Conservation (phyloP, 2,113 vertebrate species). For the Tychaedon coryphoeus region DNA sequence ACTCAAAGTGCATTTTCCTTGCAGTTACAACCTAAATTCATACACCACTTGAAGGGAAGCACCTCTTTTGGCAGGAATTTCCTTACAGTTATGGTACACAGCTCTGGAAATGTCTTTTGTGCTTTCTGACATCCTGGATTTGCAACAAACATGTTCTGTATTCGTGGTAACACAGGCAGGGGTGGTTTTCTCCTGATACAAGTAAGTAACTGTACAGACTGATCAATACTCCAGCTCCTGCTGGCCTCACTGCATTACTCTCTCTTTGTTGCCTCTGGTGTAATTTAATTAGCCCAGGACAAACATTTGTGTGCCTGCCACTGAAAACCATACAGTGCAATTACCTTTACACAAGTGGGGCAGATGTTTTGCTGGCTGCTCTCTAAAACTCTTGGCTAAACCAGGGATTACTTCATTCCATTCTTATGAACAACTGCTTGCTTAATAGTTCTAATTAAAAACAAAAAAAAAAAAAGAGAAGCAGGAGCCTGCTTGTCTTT, state of each 20-base stretch:
- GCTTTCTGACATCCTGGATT: neutral
- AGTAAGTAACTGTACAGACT: neutral
- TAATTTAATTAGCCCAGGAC: neutral
- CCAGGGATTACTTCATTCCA: neutral
- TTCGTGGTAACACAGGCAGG: neutral
- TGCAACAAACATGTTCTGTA: neutral
- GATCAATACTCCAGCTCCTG: neutral
- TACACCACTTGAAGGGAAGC: neutral
- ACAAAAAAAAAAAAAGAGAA: neutral
- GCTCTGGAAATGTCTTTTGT: neutral
- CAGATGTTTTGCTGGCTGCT: neutral
- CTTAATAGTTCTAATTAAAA: neutral
- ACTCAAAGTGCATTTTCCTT: rapidly evolving
- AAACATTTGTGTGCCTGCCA: neutral
- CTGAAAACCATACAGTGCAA: neutral
- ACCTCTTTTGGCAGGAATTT: rapidly evolving
- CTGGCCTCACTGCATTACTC: neutral
- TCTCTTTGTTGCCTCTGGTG: neutral
- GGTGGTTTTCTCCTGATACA: neutral
- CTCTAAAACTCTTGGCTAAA: neutral
- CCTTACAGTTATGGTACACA: neutral
- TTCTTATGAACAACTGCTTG: neutral
- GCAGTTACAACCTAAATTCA: neutral
- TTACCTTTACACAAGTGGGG: neutral
- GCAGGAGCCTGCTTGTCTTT: neutral